Percentiles rank a stretch among this genome's conserved stretches.
Evolutionary conservation across 2,113 vertebrate genomes (phyloP).

Genomic region (Apistogramma diplotaenia): DNA sequence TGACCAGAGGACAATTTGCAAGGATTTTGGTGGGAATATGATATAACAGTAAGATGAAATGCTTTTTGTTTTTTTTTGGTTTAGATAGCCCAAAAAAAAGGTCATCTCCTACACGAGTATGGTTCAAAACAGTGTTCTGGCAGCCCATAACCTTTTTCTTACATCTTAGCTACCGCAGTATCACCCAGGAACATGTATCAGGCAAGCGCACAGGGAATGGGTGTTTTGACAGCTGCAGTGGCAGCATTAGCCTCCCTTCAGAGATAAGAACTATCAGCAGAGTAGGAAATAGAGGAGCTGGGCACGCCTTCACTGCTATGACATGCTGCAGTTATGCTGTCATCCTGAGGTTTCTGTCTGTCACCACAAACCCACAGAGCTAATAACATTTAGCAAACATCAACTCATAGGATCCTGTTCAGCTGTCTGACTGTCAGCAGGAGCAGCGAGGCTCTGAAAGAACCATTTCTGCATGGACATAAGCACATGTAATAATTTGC

Average conservation of each 20-base stretch:
- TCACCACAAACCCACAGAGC: constrained; percentile 22
- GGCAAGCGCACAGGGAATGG: constrained; percentile 31
- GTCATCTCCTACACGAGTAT: neutral
- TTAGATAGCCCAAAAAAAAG: constrained; percentile 3
- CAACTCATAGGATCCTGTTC: constrained; percentile 3
- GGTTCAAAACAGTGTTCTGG: constrained; percentile 1
- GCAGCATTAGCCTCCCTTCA: constrained; percentile 40
- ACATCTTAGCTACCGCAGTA: constrained; percentile 16
- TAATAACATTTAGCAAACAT: constrained; percentile 38
- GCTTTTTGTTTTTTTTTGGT: neutral
- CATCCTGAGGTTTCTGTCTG: constrained; percentile 39
- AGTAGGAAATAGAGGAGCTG: constrained; percentile 27
- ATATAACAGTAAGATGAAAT: constrained; percentile 37
- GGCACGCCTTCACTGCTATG: constrained; percentile 51
- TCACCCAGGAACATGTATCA: constrained; percentile 28
- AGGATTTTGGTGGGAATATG: constrained; percentile 39
- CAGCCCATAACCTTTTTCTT: constrained; percentile 13
- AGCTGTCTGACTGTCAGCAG: constrained; percentile 20
- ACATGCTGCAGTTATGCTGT: constrained; percentile 39
- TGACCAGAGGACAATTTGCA: constrained; percentile 10
- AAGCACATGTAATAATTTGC: neutral
- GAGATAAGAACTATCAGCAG: constrained; percentile 68
- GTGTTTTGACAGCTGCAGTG: constrained; percentile 51
- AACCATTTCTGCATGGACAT: neutral
- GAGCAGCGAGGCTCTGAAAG: neutral